Base-by-base conservation (phyloP, 2,113 vertebrate species). In the Syngnathus floridae region DNA sequence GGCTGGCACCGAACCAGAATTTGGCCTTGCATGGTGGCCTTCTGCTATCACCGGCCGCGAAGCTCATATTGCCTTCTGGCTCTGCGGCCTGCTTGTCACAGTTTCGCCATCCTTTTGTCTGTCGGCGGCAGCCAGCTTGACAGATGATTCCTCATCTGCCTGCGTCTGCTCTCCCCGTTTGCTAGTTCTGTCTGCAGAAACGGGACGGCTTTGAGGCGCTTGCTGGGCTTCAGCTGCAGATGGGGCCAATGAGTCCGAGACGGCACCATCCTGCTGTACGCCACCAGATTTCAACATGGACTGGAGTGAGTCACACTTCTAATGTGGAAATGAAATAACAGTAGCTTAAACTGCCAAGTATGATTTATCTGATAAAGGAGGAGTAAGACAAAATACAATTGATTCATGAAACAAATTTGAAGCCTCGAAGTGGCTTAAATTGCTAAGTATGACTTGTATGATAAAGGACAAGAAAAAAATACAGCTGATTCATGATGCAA, bases 31-130 rank as follows among this genome's bases (percentile, higher is more conserved):
- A 1, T 8, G 19, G 36, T n/a, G 31, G 19, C 11, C 55, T 7
- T 43, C 56, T 21, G 14, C 31, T 59, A 51, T 60, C 38, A 43
- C 36, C n/a, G 56, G 12, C 10, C 11, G 59, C 10, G 6, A 31
- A 45, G 51, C 45, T 22, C 58, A 41, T 26, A 59, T n/a, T 4
- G 60, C 40, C 19, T 64, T 56, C 21, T 62, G 67, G 49, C 64
- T 72, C 38, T 0, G 3, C 1, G 36, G 58, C n/a, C 43, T 36
- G 31, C 70, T 40, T 9, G 59, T 21, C 26, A 14, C 58, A n/a
- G 48, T 1, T 21, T 54, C 45, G 37, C 6, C 36, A n/a, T 6
- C 1, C 8, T n/a, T 35, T 41, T 51, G 59, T 38, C 61, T 38
- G 36, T 69, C 60, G 12, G 43, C 13, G 4, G 45, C 19, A 4